Base-by-base conservation (phyloP, 2,888 invertebrate genomes). In the Morinoia aosen region DNA sequence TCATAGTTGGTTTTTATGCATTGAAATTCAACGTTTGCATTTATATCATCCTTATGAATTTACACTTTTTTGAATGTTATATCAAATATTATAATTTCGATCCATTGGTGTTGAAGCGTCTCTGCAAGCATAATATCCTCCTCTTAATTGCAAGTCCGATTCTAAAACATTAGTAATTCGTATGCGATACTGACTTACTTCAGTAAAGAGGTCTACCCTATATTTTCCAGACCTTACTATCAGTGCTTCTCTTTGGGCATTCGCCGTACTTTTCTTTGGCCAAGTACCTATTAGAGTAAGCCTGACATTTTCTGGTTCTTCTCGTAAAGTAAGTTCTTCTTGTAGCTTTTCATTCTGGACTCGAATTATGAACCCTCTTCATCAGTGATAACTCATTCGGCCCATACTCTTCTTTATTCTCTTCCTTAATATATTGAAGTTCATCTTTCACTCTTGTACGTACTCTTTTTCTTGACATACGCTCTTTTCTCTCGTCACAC, bases 201-300 rank as follows among this genome's bases (percentile, higher is more conserved):
- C 76, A 25, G 33, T 25, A 76, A 33, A 76, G 76, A 76, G 76
- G 25, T 33, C 76, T 76, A 76, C 19, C 76, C 25, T 76, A 3
- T 76, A 10, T 76, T 76, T 76, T 76, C 25, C 76, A 33, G 76
- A 33, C 76, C 61, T 76, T 33, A 25, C 25, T 33, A 16, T 76
- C 76, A 33, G 76, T 93, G 16, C 93, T 93, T 93, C 93, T 93
- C 57, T 93, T 93, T 57, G 12, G 93, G 93, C 93, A 93, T 93
- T 93, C 57, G 93, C 93, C 93, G n/a, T 16, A 93, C 93, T 93
- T 93, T 93, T 91, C 56, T 58, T 93, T 93, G 93, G 57, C 93
- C 93, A 93, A 56, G 33, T 93, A 93, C 93, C 93, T 33, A 48
- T 48, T 93, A 93, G 57, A 57, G 48, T 93, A 93, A 93, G 93